Conservation (phyloP, 2,797 vertebrate genomes). For the Eulemur coronatus region DNA sequence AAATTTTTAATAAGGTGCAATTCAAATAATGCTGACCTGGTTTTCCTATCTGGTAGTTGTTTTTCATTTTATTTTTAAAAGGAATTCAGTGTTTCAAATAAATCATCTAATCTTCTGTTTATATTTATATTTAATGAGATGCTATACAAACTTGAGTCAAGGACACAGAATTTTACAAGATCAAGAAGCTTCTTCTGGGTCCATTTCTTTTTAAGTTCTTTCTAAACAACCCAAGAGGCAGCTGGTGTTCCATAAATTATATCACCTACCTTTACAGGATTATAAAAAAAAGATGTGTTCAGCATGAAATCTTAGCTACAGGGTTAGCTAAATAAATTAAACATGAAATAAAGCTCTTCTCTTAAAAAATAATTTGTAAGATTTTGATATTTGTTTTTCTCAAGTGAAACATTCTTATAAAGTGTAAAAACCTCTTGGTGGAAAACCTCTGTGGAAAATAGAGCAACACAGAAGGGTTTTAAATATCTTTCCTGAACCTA, state of each 20-base stretch:
- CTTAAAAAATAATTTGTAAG: not conserved
- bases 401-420: not conserved
- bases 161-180: accelerated
- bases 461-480: not conserved
- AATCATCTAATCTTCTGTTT: not conserved
- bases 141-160: not conserved
- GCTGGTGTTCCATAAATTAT: not conserved
- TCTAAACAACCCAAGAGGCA: not conserved
- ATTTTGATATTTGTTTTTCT: not conserved
- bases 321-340: slow-evolving; percentile 8
- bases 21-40: not conserved
- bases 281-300: not conserved
- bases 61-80: not conserved
- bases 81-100: not conserved
- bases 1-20: not conserved
- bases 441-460: not conserved
- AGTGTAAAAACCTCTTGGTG: not conserved
- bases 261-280: not conserved
- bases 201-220: not conserved
- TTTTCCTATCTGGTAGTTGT: not conserved
- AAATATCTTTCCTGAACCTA: not conserved
- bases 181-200: not conserved
- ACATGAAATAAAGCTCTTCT: not conserved
- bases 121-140: not conserved
- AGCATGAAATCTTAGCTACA: not conserved